Percentiles rank a stretch among this genome's conserved stretches.
These are phyloP conservation scores for Drosophila flavopinicola DNA, from an alignment of 2,888 invertebrate genomes.

Conservation along the genomic window DNA sequence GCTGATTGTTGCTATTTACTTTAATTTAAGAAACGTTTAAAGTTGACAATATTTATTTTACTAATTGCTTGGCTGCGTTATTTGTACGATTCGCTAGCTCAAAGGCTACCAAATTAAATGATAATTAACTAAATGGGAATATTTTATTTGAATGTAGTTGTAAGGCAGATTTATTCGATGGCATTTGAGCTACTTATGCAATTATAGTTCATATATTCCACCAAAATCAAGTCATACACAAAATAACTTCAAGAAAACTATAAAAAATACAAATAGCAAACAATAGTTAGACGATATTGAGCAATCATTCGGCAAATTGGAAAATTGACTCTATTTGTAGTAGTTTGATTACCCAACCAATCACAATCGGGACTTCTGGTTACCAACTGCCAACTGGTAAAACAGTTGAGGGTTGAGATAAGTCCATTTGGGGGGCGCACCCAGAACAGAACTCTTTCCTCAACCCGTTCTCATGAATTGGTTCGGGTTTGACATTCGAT, in stretches of 20 bases:
- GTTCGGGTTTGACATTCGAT: conserved; percentile 45
- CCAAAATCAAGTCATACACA: too few species aligned
- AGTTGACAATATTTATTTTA: not conserved
- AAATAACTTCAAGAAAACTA: not conserved
- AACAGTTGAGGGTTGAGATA: conserved; percentile 3
- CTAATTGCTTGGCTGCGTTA: not conserved
- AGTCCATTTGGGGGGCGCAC: not conserved
- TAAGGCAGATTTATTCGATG: too few species aligned
- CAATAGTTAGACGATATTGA: not conserved
- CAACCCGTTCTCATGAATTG: conserved; percentile 4
- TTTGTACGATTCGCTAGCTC: not conserved
- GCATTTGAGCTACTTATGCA: too few species aligned
- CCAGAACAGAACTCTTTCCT: conserved; percentile 1
- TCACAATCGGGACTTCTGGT: not conserved
- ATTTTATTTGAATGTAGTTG: too few species aligned
- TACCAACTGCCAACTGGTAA: conserved; percentile 2
- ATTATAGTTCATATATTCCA: too few species aligned
- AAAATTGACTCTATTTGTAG: not conserved
- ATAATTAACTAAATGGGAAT: not conserved
- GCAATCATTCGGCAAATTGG: conserved; percentile 1
- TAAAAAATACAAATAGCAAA: not conserved
- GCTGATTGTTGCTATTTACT: conserved; percentile 1
- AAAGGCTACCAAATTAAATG: not conserved
- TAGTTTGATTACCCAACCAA: conserved; percentile 21
- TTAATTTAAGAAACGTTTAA: conserved; percentile 4